Percentiles rank a stretch among this genome's conserved stretches.
phyloP scores from a whole-genome alignment of 2,888 invertebrate genomes.

The Operophtera brumata region DNA sequence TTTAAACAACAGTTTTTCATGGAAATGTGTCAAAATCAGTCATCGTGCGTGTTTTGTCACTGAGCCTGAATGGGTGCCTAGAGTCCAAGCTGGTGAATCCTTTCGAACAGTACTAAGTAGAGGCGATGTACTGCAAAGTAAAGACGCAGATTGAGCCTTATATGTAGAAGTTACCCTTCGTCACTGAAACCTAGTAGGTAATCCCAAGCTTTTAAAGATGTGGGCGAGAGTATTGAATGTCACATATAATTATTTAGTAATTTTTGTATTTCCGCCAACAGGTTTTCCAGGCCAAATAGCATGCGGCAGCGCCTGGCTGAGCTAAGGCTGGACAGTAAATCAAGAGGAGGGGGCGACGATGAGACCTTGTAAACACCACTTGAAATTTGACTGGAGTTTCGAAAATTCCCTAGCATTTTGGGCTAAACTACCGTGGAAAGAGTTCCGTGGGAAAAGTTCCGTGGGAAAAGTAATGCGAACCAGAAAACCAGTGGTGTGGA shows the following conservation, averaged over 20 bases:
- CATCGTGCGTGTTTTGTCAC: too few species aligned
- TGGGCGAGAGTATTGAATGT: background rate
- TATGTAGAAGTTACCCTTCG: too few species aligned
- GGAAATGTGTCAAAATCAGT: too few species aligned
- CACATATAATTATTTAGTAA: background rate
- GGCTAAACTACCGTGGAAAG: background rate
- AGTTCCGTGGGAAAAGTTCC: too few species aligned
- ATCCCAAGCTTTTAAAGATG: background rate
- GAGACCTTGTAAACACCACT: slow-evolving; percentile 50
- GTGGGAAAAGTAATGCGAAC: background rate
- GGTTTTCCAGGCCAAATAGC: slow-evolving; percentile 62
- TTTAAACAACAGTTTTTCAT: too few species aligned
- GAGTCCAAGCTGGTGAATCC: too few species aligned
- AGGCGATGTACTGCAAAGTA: too few species aligned
- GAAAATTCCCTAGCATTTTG: background rate
- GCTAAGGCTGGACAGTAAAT: slow-evolving; percentile 68
- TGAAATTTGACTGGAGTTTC: background rate
- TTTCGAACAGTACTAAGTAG: too few species aligned
- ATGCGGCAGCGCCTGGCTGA: slow-evolving; percentile 70
- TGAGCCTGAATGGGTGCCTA: too few species aligned
- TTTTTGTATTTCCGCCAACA: slow-evolving; percentile 4
- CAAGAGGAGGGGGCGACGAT: slow-evolving; percentile 68
- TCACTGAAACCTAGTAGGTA: too few species aligned
- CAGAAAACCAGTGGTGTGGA: background rate
- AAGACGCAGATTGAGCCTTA: too few species aligned